Evolutionary conservation across 2,797 vertebrate genomes (phyloP).

Genomic region (Trichosurus vulpecula): DNA sequence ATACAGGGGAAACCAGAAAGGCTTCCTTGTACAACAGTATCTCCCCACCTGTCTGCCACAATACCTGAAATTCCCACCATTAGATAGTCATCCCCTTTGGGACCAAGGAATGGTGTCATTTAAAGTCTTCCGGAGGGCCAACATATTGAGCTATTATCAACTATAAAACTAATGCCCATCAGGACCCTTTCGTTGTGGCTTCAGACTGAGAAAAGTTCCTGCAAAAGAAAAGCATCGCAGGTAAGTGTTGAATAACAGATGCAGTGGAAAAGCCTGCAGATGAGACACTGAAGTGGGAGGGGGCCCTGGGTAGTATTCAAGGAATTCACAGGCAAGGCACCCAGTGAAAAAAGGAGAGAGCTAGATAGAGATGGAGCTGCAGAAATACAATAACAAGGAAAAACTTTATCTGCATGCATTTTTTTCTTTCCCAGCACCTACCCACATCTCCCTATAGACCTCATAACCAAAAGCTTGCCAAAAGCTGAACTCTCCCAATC

Average conservation of each 20-base stretch:
- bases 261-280: not conserved
- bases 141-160: not conserved
- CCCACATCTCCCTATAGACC: not conserved
- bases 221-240: not conserved
- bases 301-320: not conserved
- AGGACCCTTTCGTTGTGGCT: not conserved
- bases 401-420: not conserved
- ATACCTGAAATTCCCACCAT: not conserved
- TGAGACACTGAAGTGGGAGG: not conserved
- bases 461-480: not conserved
- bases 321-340: not conserved
- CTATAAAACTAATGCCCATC: not conserved
- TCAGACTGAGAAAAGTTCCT: not conserved
- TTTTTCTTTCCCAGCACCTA: not conserved
- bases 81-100: not conserved
- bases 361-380: not conserved
- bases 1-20: not conserved
- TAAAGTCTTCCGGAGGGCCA: not conserved
- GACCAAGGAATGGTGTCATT: not conserved
- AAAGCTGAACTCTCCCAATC: not conserved
- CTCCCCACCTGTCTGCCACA: not conserved
- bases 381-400: not conserved
- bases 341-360: not conserved
- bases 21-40: not conserved
- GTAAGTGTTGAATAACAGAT: not conserved